These are phyloP conservation scores for Mustela nigripes DNA, from an alignment of 2,113 vertebrate genomes.

Conservation along the genomic window DNA sequence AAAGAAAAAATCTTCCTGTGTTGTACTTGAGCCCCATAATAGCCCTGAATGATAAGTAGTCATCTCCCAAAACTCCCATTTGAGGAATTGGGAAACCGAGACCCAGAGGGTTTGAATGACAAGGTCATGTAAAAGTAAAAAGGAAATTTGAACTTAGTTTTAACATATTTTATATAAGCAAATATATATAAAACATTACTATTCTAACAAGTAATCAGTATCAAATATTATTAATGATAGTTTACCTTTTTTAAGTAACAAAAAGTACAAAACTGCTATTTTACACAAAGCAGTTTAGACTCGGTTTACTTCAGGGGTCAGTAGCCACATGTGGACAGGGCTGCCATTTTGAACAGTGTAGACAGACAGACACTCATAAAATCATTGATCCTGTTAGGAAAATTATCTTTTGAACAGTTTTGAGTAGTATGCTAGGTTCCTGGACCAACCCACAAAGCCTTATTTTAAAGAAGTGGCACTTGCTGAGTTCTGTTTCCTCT, in stretches of 20 bases:
- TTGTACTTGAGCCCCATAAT: slow-evolving; percentile 6
- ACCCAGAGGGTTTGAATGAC: slow-evolving; percentile 53
- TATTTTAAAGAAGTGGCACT: background rate
- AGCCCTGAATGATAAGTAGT: background rate
- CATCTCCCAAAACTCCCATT: background rate
- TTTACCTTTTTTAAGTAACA: background rate
- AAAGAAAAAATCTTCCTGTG: background rate
- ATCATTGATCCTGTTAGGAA: background rate
- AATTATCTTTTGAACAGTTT: slow-evolving; percentile 12
- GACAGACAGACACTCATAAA: slow-evolving; percentile 2
- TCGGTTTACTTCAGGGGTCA: background rate
- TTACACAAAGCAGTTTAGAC: background rate
- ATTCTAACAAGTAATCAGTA: background rate
- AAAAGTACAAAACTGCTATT: background rate
- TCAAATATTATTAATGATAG: background rate
- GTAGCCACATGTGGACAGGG: background rate
- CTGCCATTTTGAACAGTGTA: background rate
- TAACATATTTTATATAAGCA: slow-evolving; percentile 27
- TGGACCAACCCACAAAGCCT: background rate
- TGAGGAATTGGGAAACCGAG: slow-evolving; percentile 43
- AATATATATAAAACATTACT: background rate
- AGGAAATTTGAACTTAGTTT: slow-evolving; percentile 44
- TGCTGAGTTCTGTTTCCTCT: background rate
- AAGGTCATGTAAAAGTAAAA: slow-evolving; percentile 44
- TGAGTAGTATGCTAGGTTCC: background rate